A percentile compares a stretch with the other conserved stretches of the same genome.
phyloP scores from a whole-genome alignment of 2,113 vertebrate species.

The Trochalopteron elliotii region DNA sequence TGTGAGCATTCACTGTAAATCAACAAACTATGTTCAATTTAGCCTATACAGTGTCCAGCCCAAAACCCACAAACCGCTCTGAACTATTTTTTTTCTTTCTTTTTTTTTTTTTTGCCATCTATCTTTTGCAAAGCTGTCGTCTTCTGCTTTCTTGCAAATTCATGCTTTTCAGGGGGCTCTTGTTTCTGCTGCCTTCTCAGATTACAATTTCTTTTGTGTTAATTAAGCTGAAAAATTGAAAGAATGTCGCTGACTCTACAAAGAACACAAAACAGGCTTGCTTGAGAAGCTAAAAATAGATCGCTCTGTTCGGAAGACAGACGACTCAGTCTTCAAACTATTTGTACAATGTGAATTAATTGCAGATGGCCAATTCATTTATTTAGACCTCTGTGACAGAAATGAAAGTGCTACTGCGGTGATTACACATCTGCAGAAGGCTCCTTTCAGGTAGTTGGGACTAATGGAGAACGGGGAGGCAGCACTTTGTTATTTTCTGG shows the following conservation, averaged over 20 bases:
- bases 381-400: slow-evolving; percentile 53
- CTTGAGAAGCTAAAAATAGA: slow-evolving; percentile 73
- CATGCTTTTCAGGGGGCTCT: slow-evolving; percentile 45
- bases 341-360: slow-evolving; percentile 60
- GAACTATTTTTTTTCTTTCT: not conserved
- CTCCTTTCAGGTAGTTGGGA: not conserved
- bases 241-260: slow-evolving; percentile 77
- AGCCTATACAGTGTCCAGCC: not conserved
- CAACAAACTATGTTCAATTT: not conserved
- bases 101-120: not conserved
- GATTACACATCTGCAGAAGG: not conserved
- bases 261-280: slow-evolving; percentile 73
- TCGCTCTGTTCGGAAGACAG: slow-evolving; percentile 66
- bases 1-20: not conserved
- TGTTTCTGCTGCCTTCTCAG: slow-evolving; percentile 69
- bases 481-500: not conserved
- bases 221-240: slow-evolving; percentile 74
- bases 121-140: slow-evolving; percentile 27
- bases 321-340: slow-evolving; percentile 62
- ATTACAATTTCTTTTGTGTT: slow-evolving; percentile 75
- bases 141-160: slow-evolving; percentile 57
- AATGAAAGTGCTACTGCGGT: slow-evolving; percentile 1
- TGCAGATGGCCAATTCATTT: slow-evolving; percentile 65
- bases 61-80: not conserved
- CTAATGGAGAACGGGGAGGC: not conserved